Base-by-base conservation (phyloP, 2,113 vertebrate species). In the Phyllostomus discolor region DNA sequence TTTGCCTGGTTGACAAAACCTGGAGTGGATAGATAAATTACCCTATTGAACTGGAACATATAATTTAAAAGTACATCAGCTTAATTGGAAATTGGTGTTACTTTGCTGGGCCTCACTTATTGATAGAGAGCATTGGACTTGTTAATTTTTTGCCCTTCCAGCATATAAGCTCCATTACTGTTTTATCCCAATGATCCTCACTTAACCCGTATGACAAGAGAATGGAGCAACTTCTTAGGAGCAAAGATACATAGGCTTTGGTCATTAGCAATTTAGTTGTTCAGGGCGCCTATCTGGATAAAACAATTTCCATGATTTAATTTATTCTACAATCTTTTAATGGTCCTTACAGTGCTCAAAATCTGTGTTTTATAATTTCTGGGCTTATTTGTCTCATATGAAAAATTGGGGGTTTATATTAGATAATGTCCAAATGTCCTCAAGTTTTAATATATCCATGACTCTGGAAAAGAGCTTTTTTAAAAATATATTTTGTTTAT, bases 1-100 rank as follows among this genome's bases (percentile, higher is more conserved):
- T 84, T 90, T 97, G 43, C 46, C n/a, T 73, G 41, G 7, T n/a
- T 73, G 73, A 93, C 73, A 87, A 96, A 85, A 91, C 88, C 81
- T 86, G 48, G 48, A 90, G 43, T 86, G 70, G 14, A 3, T 17
- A 93, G 14, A 3, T 17, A 93, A 76, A 81, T 79, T 81, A 85
- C 14, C 24, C 38, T 15, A 70, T 8, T 90, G 85, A 92, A 85
- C 52, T 85, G 41, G 26, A 94, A n/a, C 35, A 64, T 26, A 57
- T 76, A 88, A 90, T 66, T 83, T 78, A 95, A 95, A 94, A 35
- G 67, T 83, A 59, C 35, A 88, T 85, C 33, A 11, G 79, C 15
- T 57, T 78, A 89, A 76, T 35, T 92, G 50, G 69, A 41, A 92
- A 80, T 73, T 62, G 10, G 20, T 81, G 31, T 85, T 69, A 69